Base-by-base conservation (phyloP, 2,888 invertebrate species). In the Junonia oenone region DNA sequence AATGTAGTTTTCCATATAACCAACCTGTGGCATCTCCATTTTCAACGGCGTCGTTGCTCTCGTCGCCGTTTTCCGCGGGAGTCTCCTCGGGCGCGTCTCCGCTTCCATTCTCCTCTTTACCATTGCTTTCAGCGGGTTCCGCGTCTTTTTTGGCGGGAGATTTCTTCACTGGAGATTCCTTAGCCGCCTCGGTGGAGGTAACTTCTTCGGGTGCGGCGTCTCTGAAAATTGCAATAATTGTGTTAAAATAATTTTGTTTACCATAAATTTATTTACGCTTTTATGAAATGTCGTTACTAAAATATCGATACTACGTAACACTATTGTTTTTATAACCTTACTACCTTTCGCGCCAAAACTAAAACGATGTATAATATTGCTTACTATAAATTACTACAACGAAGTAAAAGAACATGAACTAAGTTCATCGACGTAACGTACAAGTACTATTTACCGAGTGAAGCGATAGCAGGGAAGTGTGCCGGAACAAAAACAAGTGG, bases 81-180 rank as follows among this genome's bases (percentile, higher is more conserved):
- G 77, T 69, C 14, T 86, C 85, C 45, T 83, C 82, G 0, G 78
- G 69, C 2, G 77, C 81, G 33, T 83, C 86, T 13, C 80, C 84
- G 14, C 79, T 83, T 43, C 87, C 87, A 55, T 89, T 89, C 66
- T 88, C 83, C 58, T 78, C 83, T 59, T 87, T 88, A 66, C 91
- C 91, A 61, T 91, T 91, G 68, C 91, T 90, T 65, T 90, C 88
- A 17, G 78, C 71, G 6, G 68, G 78, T 58, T 91, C 91, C 0
- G 74, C 78, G 1, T 73, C 82, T 72, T 92, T 92, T 71, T 91
- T 90, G 55, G 81, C 81, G 11, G 90, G 90, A 15, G 91, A 87
- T 67, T 90, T 90, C 72, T 90, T 91, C 6, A 90, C 86, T 63
- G 90, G 90, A 5, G 89, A 90, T 67, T 90, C 90, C 64, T 90